Conservation (phyloP, 2,113 vertebrate species). For the Dasyurus viverrinus region DNA sequence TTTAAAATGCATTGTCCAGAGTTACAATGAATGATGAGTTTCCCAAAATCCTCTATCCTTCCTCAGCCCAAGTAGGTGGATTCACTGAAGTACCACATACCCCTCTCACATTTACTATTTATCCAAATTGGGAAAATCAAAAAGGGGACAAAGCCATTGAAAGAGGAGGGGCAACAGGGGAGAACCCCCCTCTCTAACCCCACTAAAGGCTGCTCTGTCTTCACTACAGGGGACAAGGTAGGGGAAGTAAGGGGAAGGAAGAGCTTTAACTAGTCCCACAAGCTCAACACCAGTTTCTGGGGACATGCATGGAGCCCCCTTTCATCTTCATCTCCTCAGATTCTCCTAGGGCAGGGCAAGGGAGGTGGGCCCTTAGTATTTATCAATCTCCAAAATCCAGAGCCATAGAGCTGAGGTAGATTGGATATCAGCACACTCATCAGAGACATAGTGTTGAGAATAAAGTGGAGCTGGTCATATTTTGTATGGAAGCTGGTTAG, state of each 20-base stretch:
- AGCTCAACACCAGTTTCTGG: constrained; percentile 63
- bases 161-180: neutral
- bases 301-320: constrained; percentile 64
- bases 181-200: constrained; percentile 24
- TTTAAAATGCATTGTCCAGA: constrained; percentile 73
- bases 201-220: constrained; percentile 71
- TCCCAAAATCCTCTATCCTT: neutral
- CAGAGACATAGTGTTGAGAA: constrained; percentile 88
- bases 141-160: constrained; percentile 37
- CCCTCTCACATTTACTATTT: constrained; percentile 58
- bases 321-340: constrained; percentile 61
- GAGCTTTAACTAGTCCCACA: constrained; percentile 51
- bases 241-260: constrained; percentile 3
- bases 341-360: constrained; percentile 20
- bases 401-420: constrained; percentile 87
- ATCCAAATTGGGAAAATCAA: constrained; percentile 58
- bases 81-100: constrained; percentile 19
- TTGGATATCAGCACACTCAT: constrained; percentile 90
- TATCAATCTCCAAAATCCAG: constrained; percentile 90
- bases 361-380: constrained; percentile 82
- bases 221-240: constrained; percentile 35
- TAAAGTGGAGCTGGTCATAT: constrained; percentile 87
- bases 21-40: constrained; percentile 19
- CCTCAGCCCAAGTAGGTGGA: constrained; percentile 1
- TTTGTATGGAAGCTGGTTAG: constrained; percentile 91